phyloP scores from a whole-genome alignment of 2,888 invertebrate genomes.

The Leucozona laternaria region DNA sequence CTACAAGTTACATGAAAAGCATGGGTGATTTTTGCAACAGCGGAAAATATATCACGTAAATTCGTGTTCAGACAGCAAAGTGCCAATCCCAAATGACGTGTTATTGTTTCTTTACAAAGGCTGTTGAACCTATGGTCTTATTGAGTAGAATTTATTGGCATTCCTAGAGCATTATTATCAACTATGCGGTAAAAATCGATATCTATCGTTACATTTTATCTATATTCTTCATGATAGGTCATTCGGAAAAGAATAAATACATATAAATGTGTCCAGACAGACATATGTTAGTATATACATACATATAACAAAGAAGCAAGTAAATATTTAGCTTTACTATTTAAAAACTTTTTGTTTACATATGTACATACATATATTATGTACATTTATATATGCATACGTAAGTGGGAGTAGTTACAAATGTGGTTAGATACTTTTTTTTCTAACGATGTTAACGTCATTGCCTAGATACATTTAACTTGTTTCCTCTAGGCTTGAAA shows the following conservation, averaged over 20 bases:
- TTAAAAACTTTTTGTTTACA: not conserved
- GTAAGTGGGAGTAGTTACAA: not conserved
- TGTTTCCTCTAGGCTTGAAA: not conserved
- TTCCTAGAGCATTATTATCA: not conserved
- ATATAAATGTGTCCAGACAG: not conserved
- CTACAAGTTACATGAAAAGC: constrained; percentile 10
- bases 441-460: not conserved
- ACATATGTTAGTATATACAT: not conserved
- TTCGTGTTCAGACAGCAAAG: not conserved
- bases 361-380: no score
- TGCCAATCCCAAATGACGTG: constrained; percentile 26
- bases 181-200: constrained; percentile 18
- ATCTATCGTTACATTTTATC: not conserved
- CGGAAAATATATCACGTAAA: constrained; percentile 24
- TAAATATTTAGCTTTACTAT: not conserved
- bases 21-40: constrained; percentile 16
- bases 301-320: not conserved
- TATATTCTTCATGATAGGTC: not conserved
- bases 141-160: not conserved
- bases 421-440: not conserved
- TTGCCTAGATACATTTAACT: not conserved
- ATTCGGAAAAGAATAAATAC: not conserved
- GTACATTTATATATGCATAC: no score
- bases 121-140: constrained; percentile 16
- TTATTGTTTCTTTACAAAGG: not conserved